Evolutionary conservation across 2,113 vertebrate species (phyloP).

Genomic region (Macquaria ambigua): DNA sequence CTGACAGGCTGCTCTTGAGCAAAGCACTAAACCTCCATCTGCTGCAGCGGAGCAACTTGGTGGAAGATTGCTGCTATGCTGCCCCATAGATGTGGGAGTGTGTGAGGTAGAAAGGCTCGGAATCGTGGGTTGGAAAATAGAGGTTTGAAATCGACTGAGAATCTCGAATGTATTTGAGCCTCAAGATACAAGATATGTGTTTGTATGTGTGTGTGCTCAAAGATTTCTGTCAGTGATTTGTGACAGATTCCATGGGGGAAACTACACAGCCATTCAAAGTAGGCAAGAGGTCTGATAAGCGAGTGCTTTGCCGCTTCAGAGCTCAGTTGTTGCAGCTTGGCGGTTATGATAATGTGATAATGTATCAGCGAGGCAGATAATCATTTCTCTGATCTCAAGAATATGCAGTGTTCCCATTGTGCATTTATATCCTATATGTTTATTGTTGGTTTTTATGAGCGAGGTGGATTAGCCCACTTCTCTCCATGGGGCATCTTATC

Average conservation of each 20-base stretch:
- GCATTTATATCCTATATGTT: conserved; percentile 7
- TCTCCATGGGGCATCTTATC: background rate
- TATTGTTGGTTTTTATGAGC: background rate
- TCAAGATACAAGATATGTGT: background rate
- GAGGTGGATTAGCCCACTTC: too few relatives aligned
- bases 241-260: conserved; percentile 1
- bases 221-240: conserved; percentile 2
- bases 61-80: background rate
- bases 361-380: conserved; percentile 15
- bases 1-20: background rate
- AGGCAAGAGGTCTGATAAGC: background rate
- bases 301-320: background rate
- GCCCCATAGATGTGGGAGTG: background rate
- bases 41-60: background rate
- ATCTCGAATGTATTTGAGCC: background rate
- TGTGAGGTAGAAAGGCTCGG: background rate
- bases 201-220: background rate
- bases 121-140: background rate
- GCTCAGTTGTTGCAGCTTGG: conserved; percentile 10
- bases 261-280: conserved; percentile 3
- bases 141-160: background rate
- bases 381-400: conserved; percentile 14
- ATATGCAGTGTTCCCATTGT: background rate
- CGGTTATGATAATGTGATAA: conserved; percentile 17
- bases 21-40: background rate